Conservation (phyloP, 2,888 invertebrate species). For the Dermolepida albohirtum region DNA sequence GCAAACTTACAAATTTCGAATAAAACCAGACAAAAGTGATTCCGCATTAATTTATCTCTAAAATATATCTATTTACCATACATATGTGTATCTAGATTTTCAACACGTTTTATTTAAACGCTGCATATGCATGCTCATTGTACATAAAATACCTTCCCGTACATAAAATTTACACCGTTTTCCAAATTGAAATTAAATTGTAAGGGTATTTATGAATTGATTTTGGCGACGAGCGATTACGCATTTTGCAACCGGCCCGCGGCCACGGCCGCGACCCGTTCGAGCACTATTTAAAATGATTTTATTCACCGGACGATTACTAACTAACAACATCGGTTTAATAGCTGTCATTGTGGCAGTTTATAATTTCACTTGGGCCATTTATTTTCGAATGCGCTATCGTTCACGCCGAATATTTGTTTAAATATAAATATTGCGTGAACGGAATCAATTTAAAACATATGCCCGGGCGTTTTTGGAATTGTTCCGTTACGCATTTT, state of each 20-base stretch:
- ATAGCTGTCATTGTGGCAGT: constrained; percentile 26
- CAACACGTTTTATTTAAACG: too few species aligned
- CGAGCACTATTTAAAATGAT: constrained; percentile 28
- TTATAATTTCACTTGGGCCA: constrained; percentile 24
- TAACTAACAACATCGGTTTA: constrained; percentile 27
- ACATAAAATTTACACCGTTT: too few species aligned
- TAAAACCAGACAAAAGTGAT: too few species aligned
- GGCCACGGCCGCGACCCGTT: not conserved
- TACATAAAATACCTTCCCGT: too few species aligned
- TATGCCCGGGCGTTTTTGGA: not conserved
- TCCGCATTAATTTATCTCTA: too few species aligned
- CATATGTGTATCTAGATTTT: too few species aligned
- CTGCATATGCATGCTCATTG: too few species aligned
- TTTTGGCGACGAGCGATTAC: not conserved
- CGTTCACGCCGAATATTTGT: constrained; percentile 16
- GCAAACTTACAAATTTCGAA: too few species aligned
- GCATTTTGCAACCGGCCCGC: not conserved
- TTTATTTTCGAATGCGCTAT: not conserved
- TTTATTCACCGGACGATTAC: constrained; percentile 23
- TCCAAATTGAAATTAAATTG: constrained; percentile 9
- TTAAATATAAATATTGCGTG: constrained; percentile 24
- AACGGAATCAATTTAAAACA: constrained; percentile 31
- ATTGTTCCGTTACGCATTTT: not conserved
- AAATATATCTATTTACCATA: too few species aligned
- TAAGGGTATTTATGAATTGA: constrained; percentile 12